Conservation (phyloP, 2,797 vertebrate genomes). For the Holocentrus rufus region DNA sequence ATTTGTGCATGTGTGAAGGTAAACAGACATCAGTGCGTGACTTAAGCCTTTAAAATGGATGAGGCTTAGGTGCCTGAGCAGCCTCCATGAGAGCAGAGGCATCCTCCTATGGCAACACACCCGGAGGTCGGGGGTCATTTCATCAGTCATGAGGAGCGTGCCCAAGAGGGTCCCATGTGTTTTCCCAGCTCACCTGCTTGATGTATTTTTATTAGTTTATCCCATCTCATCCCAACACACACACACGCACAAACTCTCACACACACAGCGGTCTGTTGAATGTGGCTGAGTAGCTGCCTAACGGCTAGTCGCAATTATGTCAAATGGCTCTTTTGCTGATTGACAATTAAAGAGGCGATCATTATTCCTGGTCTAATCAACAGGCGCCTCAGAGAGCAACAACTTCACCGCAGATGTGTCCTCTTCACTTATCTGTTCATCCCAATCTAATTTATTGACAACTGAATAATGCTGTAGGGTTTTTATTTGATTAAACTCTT, state of each 20-base stretch:
- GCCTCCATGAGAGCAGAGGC: not conserved
- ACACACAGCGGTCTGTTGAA: conserved; percentile 34
- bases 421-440: conserved; percentile 1
- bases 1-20: not conserved
- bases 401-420: conserved; percentile 29
- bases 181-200: conserved; percentile 33
- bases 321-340: conserved; percentile 52
- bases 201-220: not conserved
- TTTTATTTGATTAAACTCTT: no score
- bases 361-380: conserved; percentile 53
- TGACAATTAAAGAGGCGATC: conserved; percentile 48
- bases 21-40: conserved; percentile 17
- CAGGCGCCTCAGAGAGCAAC: conserved; percentile 27
- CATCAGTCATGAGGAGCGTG: conserved; percentile 50
- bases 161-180: conserved; percentile 19
- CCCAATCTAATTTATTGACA: no score
- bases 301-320: conserved; percentile 63
- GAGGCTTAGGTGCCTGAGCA: not conserved
- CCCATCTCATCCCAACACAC: not conserved
- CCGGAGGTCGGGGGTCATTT: conserved; percentile 55
- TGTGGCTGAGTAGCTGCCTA: conserved; percentile 38
- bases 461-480: no score
- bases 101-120: conserved; percentile 22
- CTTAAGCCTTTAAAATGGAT: conserved; percentile 25
- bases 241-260: conserved; percentile 4